Evolutionary conservation across 2,797 vertebrate genomes (phyloP), one percentile per base, ranked within the genome.

Genomic region (Lateolabrax maculatus): DNA sequence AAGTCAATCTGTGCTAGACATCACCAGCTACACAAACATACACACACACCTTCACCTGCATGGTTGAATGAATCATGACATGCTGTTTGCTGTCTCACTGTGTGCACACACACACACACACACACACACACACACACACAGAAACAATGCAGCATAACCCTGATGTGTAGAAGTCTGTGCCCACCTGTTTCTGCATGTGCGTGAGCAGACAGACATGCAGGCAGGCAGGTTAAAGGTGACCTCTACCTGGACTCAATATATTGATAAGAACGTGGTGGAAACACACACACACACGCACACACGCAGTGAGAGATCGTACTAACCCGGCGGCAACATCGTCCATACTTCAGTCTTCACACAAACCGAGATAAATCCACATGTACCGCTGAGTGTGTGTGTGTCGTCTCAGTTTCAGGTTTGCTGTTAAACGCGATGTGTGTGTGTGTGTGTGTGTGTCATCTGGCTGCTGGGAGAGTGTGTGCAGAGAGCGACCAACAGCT

Each of bases 311-410:
- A 71, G 23, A 27, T 44, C 23, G 3, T 49, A 90, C 92, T 86
- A 74, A 96, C 95, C 95, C 81, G 87, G 89, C 81, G 91, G 93
- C 92, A 95, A 88, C 95, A 96, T 95, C 62, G 87, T 94, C 94
- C 95, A 95, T 95, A 70, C 92, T 94, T 92, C 87, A 89, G 85
- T 90, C 89, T 82, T 87, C 87, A 85, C 73, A 84, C 85, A 57
- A 71, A 52, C 71, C 19, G 37, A 74, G 58, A 62, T 79, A 65
- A 86, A 84, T 90, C 81, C 85, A 84, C 84, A 60, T 79, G 82
- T 67, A 72, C 13, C 23, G 12, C 46, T 51, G 71, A 29, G 69
- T 29, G 70, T 16, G 71, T 65, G 80, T 65, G 66, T 76, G 71
- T 53, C 2, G 41, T 60, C 46, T 77, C 63, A 25, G 41, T 49